Evolutionary conservation across 2,888 invertebrate species (phyloP).

Genomic region (Caenorhabditis sulstoni): DNA sequence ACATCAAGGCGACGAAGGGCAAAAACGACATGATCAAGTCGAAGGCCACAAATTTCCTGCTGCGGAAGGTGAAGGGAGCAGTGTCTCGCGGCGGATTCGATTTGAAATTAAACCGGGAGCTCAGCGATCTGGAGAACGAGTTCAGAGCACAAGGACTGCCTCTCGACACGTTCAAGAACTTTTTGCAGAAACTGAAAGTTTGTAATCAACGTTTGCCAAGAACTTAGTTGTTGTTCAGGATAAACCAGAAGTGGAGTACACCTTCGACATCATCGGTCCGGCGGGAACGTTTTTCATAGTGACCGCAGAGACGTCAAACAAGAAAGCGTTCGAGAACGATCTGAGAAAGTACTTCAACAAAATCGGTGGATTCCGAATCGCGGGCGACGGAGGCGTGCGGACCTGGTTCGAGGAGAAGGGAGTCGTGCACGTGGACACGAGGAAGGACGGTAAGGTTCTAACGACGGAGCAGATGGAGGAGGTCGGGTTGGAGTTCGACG

Average conservation of each 20-base stretch:
- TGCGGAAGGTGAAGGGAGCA: conserved; percentile 69
- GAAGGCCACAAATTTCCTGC: conserved; percentile 67
- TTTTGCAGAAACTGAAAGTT: conserved; percentile 70
- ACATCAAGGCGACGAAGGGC: conserved; percentile 77
- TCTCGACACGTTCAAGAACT: conserved; percentile 76
- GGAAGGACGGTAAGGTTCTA: conserved; percentile 61
- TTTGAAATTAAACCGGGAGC: conserved; percentile 72
- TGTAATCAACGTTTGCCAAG: conserved; percentile 9
- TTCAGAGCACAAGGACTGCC: conserved; percentile 72
- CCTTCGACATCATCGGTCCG: conserved; percentile 76
- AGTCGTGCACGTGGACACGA: conserved; percentile 53
- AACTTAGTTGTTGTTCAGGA: conserved; percentile 64
- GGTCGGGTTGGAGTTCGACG: conserved; percentile 75
- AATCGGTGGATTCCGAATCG: conserved; percentile 73
- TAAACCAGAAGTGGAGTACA: conserved; percentile 72
- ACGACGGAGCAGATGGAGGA: conserved; percentile 72
- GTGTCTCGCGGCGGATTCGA: conserved; percentile 74
- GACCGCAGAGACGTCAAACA: conserved; percentile 72
- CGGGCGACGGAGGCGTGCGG: conserved; percentile 67
- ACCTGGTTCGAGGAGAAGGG: conserved; percentile 76
- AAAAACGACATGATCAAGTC: conserved; percentile 75
- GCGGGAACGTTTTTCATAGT: conserved; percentile 75
- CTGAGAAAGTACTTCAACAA: conserved; percentile 75
- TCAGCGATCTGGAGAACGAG: conserved; percentile 73
- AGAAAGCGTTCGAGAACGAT: conserved; percentile 63